These are phyloP conservation scores for Noctua pronuba DNA, from an alignment of 2,888 invertebrate species.

Conservation along the genomic window DNA sequence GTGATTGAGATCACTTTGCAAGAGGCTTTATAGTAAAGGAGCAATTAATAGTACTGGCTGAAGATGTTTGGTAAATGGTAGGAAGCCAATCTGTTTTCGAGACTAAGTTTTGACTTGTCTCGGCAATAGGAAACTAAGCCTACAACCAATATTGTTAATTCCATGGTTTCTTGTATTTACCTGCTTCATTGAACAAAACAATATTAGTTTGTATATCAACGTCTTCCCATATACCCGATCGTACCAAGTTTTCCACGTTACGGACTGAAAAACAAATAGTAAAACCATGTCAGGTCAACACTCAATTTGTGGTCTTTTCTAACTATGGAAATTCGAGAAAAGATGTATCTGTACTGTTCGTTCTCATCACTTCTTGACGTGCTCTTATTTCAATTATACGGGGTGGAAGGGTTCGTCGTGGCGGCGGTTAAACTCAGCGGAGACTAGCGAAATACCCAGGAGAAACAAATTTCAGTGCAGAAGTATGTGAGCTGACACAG, in stretches of 20 bases:
- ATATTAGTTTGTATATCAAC: conserved; percentile 77
- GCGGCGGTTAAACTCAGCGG: not conserved
- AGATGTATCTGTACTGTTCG: not conserved
- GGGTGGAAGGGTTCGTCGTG: not conserved
- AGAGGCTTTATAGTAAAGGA: not conserved
- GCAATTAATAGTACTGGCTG: not conserved
- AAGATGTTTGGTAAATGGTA: not conserved
- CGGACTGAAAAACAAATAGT: conserved; percentile 70
- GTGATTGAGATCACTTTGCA: conserved; percentile 35
- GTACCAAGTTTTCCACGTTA: conserved; percentile 72
- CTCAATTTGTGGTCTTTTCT: not conserved
- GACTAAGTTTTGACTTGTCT: not conserved
- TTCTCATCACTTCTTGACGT: not conserved
- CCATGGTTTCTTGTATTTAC: conserved; percentile 60
- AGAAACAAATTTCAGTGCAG: not conserved
- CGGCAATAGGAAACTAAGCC: not conserved
- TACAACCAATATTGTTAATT: not conserved
- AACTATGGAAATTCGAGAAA: not conserved
- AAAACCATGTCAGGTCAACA: not conserved
- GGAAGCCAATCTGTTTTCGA: not conserved
- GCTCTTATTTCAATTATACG: not conserved
- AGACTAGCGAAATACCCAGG: not conserved
- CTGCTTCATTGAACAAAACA: conserved; percentile 75
- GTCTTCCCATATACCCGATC: conserved; percentile 75
- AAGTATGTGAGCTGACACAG: not conserved